A percentile compares a stretch with the other conserved stretches of the same genome.
phyloP scores from a whole-genome alignment of 2,888 invertebrate genomes.

The Drosophila conformis region DNA sequence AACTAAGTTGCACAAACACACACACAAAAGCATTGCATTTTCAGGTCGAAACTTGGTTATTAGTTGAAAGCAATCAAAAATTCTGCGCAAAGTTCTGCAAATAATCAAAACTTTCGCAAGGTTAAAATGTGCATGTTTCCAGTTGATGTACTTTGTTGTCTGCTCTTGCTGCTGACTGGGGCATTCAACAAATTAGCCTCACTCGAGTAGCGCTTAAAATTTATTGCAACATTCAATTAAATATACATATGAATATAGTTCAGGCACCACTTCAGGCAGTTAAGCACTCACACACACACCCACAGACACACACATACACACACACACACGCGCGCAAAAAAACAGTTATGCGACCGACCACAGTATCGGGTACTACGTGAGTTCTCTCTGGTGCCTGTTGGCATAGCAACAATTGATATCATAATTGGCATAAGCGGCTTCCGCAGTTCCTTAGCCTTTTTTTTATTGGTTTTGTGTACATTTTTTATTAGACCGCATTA shows the following conservation, averaged over 20 bases:
- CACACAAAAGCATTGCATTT: background rate
- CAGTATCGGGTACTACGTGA: slow-evolving; percentile 35
- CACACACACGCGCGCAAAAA: slow-evolving; percentile 11
- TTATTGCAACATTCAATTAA: slow-evolving; percentile 54
- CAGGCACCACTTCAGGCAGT: slow-evolving; percentile 34
- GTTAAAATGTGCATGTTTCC: background rate
- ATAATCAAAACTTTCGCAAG: background rate
- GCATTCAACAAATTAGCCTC: slow-evolving; percentile 20
- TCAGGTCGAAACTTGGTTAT: background rate
- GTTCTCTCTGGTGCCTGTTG: slow-evolving; percentile 32
- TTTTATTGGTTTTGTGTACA: background rate
- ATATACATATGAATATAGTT: slow-evolving; percentile 9
- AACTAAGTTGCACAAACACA: background rate
- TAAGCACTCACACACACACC: slow-evolving; percentile 24
- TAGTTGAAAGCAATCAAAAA: background rate
- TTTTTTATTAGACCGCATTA: slow-evolving; percentile 13
- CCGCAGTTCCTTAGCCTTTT: slow-evolving; percentile 39
- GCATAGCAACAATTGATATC: slow-evolving; percentile 68
- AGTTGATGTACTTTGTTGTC: background rate
- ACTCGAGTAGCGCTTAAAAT: slow-evolving; percentile 38
- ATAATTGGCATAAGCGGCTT: slow-evolving; percentile 68
- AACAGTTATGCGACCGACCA: slow-evolving; percentile 63
- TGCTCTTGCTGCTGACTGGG: background rate
- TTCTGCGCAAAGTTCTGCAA: background rate
- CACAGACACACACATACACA: slow-evolving; percentile 1